Evolutionary conservation across 2,113 vertebrate genomes (phyloP).

Genomic region (Shinisaurus crocodilurus): DNA sequence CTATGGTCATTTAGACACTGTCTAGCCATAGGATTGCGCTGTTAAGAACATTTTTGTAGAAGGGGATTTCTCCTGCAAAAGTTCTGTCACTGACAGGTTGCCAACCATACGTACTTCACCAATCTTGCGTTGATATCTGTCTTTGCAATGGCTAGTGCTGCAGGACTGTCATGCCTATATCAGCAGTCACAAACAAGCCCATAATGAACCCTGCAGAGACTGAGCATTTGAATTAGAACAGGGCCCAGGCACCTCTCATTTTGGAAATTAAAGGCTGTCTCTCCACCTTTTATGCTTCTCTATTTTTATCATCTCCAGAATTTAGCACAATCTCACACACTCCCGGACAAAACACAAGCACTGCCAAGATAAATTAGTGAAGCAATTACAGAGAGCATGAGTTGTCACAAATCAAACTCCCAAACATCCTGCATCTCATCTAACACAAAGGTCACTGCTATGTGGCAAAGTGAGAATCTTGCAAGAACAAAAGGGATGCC

Average conservation of each 20-base stretch:
- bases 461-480: background rate
- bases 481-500: background rate
- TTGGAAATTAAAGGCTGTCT: background rate
- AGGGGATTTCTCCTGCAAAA: no score
- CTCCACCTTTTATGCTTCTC: background rate
- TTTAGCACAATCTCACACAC: background rate
- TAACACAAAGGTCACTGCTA: no score
- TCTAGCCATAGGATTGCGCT: no score
- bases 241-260: background rate
- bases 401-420: background rate
- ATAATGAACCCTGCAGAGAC: no score
- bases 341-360: background rate
- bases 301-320: background rate
- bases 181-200: no score
- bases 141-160: no score
- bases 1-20: no score
- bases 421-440: background rate
- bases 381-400: background rate
- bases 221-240: background rate
- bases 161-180: no score
- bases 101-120: no score
- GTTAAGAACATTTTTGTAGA: no score
- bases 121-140: no score
- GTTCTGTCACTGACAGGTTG: no score
- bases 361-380: background rate